phyloP scores from a whole-genome alignment of 2,797 vertebrate genomes.

The Oryzias sinensis region DNA sequence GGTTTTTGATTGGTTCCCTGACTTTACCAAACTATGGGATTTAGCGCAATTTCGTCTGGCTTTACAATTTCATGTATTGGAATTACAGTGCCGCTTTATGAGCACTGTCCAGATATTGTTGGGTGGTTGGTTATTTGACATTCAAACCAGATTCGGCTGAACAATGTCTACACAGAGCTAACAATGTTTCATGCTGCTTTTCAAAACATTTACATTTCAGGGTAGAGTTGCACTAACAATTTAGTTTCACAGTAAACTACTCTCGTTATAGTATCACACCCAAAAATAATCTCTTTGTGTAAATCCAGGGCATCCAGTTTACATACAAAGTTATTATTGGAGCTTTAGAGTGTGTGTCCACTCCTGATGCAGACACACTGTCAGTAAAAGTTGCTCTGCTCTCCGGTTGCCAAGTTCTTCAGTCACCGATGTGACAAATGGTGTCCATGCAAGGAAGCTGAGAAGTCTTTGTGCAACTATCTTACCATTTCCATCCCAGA shows the following conservation, averaged over 20 bases:
- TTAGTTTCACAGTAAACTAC: background rate
- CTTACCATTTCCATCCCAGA: too few species aligned
- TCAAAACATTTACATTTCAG: constrained; percentile 4
- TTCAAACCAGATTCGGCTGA: constrained; percentile 14
- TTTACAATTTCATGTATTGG: constrained; percentile 1
- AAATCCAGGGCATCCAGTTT: constrained; percentile 7
- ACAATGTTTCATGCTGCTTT: constrained; percentile 4
- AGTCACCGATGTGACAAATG: too few species aligned
- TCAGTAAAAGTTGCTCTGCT: too few species aligned
- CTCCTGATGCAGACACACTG: too few species aligned
- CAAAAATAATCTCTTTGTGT: constrained; percentile 18
- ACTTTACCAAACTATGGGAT: too few species aligned
- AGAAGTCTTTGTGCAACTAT: too few species aligned
- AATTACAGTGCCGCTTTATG: constrained; percentile 4
- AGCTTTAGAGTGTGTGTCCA: too few species aligned
- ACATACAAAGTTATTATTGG: background rate
- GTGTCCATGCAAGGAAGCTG: too few species aligned
- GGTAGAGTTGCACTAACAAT: background rate
- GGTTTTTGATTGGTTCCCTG: background rate
- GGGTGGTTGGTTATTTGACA: constrained; percentile 12
- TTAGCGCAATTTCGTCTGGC: too few species aligned
- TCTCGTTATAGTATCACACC: constrained; percentile 3
- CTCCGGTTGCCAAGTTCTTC: too few species aligned
- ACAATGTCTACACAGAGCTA: background rate
- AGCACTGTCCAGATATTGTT: constrained; percentile 3